Evolutionary conservation across 2,888 invertebrate genomes (phyloP).

Genomic region (Hypselothyrea guttata): DNA sequence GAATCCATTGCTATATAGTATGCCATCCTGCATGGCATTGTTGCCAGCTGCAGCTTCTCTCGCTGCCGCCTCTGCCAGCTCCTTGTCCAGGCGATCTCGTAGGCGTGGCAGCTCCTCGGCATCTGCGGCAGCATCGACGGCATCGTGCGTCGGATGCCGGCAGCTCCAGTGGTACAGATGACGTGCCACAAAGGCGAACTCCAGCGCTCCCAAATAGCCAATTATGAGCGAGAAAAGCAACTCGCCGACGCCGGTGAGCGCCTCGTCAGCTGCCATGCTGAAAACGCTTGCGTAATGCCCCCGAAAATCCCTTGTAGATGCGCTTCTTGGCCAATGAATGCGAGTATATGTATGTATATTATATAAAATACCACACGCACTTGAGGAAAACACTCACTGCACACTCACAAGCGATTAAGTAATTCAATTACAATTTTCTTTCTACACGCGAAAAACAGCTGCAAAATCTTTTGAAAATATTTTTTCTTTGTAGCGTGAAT

Average conservation of each 20-base stretch:
- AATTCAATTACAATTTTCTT: slow-evolving; percentile 66
- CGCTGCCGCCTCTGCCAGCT: slow-evolving; percentile 63
- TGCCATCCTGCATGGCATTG: slow-evolving; percentile 80
- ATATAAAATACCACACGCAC: slow-evolving; percentile 68
- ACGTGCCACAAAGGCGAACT: slow-evolving; percentile 82
- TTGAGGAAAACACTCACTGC: slow-evolving; percentile 23
- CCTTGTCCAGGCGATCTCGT: slow-evolving; percentile 73
- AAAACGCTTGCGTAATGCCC: slow-evolving; percentile 67
- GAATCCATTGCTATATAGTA: slow-evolving; percentile 79
- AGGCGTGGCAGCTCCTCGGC: slow-evolving; percentile 66
- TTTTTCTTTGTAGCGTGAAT: not conserved
- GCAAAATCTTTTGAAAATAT: slow-evolving; percentile 23
- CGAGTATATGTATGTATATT: slow-evolving; percentile 26
- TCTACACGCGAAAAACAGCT: no score
- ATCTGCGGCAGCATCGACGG: slow-evolving; percentile 45
- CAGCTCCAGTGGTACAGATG: slow-evolving; percentile 81
- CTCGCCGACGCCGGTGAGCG: slow-evolving; percentile 86
- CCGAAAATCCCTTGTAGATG: slow-evolving; percentile 33
- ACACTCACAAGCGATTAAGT: slow-evolving; percentile 66
- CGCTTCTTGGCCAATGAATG: slow-evolving; percentile 1
- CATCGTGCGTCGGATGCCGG: slow-evolving; percentile 61
- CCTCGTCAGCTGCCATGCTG: slow-evolving; percentile 65
- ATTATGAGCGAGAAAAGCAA: slow-evolving; percentile 89
- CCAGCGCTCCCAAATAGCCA: slow-evolving; percentile 89
- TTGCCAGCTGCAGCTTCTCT: slow-evolving; percentile 61